These are phyloP conservation scores for Drosophila pallidifrons DNA, from an alignment of 1,140 invertebrate species.

Conservation along the genomic window DNA sequence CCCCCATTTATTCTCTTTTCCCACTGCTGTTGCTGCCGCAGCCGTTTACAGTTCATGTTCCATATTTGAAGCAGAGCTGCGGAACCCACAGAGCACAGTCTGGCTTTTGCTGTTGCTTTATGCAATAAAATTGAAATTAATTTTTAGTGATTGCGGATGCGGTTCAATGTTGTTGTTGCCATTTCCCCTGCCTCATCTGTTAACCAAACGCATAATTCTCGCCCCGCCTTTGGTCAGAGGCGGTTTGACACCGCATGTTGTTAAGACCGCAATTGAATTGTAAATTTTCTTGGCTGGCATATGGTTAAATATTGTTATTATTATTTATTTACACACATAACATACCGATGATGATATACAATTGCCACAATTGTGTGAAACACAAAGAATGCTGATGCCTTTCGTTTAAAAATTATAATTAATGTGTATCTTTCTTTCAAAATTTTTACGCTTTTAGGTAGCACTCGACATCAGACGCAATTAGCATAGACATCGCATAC, in stretches of 20 bases:
- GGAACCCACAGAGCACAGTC: not conserved
- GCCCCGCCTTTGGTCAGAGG: constrained; percentile 29
- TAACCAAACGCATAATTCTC: constrained; percentile 50
- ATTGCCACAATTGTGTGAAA: not conserved
- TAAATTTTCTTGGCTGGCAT: constrained; percentile 54
- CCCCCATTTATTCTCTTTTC: constrained; percentile 15
- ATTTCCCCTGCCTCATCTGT: constrained; percentile 11
- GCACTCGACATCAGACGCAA: constrained; percentile 30
- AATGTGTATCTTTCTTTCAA: constrained; percentile 10
- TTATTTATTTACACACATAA: constrained; percentile 46
- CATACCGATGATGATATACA: not conserved
- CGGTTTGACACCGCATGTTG: constrained; percentile 62
- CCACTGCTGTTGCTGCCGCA: constrained; percentile 23
- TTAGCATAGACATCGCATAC: constrained; percentile 37
- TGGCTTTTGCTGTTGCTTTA: constrained; percentile 26
- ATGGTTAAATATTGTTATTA: constrained; percentile 37
- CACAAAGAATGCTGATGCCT: not conserved
- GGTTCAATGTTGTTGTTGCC: constrained; percentile 49
- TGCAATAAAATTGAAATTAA: constrained; percentile 83
- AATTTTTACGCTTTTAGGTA: constrained; percentile 49
- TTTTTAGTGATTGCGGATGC: constrained; percentile 83
- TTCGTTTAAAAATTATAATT: not conserved
- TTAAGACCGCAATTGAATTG: constrained; percentile 69
- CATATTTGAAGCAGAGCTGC: constrained; percentile 40
- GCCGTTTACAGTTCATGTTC: constrained; percentile 39